These are phyloP conservation scores for Callinectes sapidus DNA, from an alignment of 2,888 invertebrate genomes.

Conservation along the genomic window DNA sequence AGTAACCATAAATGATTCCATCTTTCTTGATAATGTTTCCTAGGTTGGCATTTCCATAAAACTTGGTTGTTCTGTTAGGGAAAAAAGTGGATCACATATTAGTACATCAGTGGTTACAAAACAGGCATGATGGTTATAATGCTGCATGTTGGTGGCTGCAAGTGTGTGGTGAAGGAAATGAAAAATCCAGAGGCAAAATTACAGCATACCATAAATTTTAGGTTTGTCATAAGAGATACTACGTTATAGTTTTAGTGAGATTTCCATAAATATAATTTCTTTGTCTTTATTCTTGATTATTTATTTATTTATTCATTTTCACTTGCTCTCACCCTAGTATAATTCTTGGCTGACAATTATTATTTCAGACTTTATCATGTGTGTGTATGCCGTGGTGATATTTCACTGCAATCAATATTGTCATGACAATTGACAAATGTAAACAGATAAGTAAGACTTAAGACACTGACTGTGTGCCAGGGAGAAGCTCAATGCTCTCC, in stretches of 20 bases:
- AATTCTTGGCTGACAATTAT: not conserved
- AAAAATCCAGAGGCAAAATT: not conserved
- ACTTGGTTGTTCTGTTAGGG: slow-evolving; percentile 68
- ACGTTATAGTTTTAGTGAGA: not conserved
- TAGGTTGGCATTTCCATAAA: slow-evolving; percentile 74
- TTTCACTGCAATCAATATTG: not conserved
- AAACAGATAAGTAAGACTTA: not conserved
- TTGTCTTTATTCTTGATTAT: not conserved
- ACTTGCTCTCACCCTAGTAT: not conserved
- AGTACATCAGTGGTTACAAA: not conserved
- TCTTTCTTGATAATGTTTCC: slow-evolving; percentile 73
- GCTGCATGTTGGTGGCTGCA: not conserved
- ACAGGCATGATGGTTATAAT: not conserved
- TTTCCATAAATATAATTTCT: not conserved
- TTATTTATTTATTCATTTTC: not conserved
- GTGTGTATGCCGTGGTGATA: not conserved
- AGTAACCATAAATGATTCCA: slow-evolving; percentile 74
- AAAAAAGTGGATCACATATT: not conserved
- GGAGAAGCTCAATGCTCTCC: slow-evolving; percentile 86
- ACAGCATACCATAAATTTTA: not conserved
- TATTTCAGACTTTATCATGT: not conserved
- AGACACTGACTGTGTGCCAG: slow-evolving; percentile 76
- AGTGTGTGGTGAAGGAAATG: not conserved
- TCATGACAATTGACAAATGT: not conserved
- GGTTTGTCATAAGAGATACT: not conserved